These are phyloP conservation scores for Chionoecetes opilio DNA, from an alignment of 1,140 invertebrate genomes.

Conservation along the genomic window DNA sequence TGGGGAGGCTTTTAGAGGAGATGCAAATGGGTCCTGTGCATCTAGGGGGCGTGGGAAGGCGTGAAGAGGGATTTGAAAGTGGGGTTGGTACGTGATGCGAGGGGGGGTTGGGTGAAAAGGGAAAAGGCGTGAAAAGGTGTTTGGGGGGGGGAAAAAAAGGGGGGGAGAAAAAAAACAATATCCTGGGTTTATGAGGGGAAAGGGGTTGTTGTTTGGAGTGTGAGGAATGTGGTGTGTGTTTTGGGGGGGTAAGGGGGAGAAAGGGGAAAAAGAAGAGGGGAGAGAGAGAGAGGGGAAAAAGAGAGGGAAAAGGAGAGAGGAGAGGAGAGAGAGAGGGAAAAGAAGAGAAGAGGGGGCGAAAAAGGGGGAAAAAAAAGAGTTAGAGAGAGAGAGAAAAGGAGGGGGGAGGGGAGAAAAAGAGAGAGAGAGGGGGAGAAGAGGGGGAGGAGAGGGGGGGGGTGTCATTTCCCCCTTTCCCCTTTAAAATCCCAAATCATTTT, in stretches of 20 bases:
- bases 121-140: not conserved
- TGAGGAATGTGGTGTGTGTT: too few relatives aligned
- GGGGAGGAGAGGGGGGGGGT: not conserved
- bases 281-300: not conserved
- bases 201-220: too few relatives aligned
- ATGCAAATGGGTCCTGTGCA: too few relatives aligned
- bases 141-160: not conserved
- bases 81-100: not conserved
- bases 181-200: too few relatives aligned
- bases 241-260: not conserved
- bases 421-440: not conserved
- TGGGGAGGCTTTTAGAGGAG: too few relatives aligned
- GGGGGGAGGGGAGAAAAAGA: not conserved
- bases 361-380: not conserved
- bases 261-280: not conserved
- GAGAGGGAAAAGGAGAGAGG: not conserved
- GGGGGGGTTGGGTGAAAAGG: not conserved
- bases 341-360: not conserved
- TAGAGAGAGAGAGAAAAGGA: not conserved
- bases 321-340: not conserved
- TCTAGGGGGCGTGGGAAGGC: too few relatives aligned
- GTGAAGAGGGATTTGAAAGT: too few relatives aligned
- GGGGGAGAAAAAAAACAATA: too few relatives aligned
- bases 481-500: too few relatives aligned
- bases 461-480: too few relatives aligned